Conservation (phyloP, 2,797 vertebrate species). For the Tachyglossus aculeatus region DNA sequence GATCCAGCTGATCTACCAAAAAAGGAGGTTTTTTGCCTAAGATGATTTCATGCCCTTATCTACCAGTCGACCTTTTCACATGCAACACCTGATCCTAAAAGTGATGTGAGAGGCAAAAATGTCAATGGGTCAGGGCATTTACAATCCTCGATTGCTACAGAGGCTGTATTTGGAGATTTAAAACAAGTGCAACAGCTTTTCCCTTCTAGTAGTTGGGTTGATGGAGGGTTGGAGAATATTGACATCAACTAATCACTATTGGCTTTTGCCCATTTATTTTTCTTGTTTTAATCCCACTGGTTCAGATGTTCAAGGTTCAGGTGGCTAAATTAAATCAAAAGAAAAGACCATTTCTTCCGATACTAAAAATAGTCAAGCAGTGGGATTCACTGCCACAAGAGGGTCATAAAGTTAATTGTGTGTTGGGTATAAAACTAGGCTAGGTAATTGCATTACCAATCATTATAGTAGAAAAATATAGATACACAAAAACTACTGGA, state of each 20-base stretch:
- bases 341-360: not conserved
- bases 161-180: constrained; percentile 19
- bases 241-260: not conserved
- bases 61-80: not conserved
- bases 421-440: not conserved
- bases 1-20: no score
- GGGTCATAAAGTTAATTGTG: not conserved
- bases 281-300: not conserved
- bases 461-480: not conserved
- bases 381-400: not conserved
- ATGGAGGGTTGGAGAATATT: constrained; percentile 19
- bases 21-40: no score
- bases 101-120: not conserved
- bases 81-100: constrained; percentile 13
- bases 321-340: not conserved
- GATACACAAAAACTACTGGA: not conserved
- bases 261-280: not conserved
- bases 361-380: not conserved
- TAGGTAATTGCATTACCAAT: not conserved
- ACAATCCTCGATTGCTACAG: constrained; percentile 15
- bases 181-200: constrained; percentile 11
- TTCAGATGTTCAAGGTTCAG: not conserved
- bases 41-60: no score
- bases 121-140: constrained; percentile 23
- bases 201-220: constrained; percentile 24